Conservation (phyloP, 2,113 vertebrate species). For the Corythoichthys haematopterus region DNA sequence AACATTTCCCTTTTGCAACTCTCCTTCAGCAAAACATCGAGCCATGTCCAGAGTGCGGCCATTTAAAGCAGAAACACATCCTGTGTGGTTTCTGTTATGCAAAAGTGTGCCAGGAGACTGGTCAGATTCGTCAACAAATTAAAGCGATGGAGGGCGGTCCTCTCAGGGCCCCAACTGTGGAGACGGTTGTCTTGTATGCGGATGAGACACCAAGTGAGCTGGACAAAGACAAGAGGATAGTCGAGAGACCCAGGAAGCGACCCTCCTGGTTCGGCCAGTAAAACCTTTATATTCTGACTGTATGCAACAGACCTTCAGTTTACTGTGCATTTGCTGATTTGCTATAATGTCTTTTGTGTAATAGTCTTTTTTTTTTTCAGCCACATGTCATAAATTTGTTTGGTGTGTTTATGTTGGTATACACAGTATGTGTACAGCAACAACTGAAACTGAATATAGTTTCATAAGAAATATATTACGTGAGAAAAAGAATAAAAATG, state of each 20-base stretch:
- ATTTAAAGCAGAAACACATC: constrained; percentile 86
- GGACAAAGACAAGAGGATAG: constrained; percentile 82
- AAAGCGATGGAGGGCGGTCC: constrained; percentile 78
- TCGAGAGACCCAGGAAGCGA: constrained; percentile 83
- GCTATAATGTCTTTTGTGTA: not conserved
- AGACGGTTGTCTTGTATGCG: constrained; percentile 82
- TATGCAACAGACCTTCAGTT: not conserved
- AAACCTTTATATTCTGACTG: constrained; percentile 15
- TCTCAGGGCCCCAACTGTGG: constrained; percentile 72
- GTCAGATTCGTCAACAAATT: constrained; percentile 77
- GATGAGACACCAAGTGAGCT: constrained; percentile 75
- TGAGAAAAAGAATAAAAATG: not conserved
- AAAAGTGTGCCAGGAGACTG: constrained; percentile 81
- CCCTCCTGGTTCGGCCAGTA: constrained; percentile 84
- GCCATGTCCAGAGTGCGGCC: constrained; percentile 86
- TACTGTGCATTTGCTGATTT: not conserved
- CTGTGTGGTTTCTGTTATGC: constrained; percentile 89
- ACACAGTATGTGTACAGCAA: not conserved
- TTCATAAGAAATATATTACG: constrained; percentile 32
- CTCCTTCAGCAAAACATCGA: constrained; percentile 83
- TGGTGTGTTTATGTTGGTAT: not conserved
- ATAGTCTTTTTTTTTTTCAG: not conserved
- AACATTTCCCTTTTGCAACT: not conserved
- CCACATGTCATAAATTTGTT: not conserved
- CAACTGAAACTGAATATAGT: not conserved